Base-by-base conservation (phyloP, 2,797 vertebrate genomes). In the Melanotaenia trifasciata region DNA sequence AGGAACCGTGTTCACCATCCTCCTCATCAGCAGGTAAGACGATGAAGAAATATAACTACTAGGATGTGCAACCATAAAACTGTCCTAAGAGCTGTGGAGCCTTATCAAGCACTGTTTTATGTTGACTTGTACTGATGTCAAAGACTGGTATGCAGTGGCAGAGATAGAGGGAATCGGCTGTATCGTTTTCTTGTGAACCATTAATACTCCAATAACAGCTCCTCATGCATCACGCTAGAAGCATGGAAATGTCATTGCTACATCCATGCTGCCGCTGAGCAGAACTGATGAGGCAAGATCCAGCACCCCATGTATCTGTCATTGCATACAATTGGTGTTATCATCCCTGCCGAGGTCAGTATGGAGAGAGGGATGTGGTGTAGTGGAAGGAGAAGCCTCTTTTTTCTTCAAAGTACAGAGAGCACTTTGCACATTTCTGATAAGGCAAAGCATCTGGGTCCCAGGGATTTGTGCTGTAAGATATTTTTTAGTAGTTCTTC, bases 1-100 rank as follows among this genome's bases (percentile, higher is more conserved):
- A 68, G 86, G 90, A 73, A 78, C 79, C 1, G 26, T 94, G 64
- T 88, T 95, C 79, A 75, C 80, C 53, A 53, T 95, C 72, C 83
- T 95, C 66, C 85, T 95, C 85, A 84, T 94, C 82, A 92, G 93
- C 93, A 94, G 94, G 95, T 95, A 94, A 93, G 92, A 62, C 28
- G 45, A 36, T 14, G 36, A 61, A 74, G 64, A 64, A 64, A 76
- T 65, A 22, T 63, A 74, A 57, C 69, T 20, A 11, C 67, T 79
- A 77, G 54, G 70, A 56, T 70, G 51, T 40, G 68, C 13, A 58
- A 32, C 51, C 73, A 22, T 76, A 58, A 54, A 56, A 28, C 33
- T 67, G 40, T 79, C 50, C n/a, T n/a, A 56, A 51, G 36, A 64
- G 63, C 18, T 60, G 58, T 58, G 64, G 67, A 62, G 67, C 47